These are phyloP conservation scores for Pogonocichla stellata DNA, from an alignment of 2,113 vertebrate genomes.

Conservation along the genomic window DNA sequence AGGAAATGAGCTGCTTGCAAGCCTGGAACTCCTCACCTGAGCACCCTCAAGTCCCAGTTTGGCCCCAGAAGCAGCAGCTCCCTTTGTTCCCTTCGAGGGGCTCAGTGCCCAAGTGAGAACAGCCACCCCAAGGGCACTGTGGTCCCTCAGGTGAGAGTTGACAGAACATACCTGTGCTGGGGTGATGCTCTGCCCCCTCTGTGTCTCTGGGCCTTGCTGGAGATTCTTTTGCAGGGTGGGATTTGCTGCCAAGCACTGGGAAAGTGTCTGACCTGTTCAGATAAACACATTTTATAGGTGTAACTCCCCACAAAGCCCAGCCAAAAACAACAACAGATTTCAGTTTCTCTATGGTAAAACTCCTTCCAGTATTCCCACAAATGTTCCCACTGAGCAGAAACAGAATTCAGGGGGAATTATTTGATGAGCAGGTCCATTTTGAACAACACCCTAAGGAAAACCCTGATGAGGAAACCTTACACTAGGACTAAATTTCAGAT, in stretches of 20 bases:
- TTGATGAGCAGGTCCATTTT: neutral
- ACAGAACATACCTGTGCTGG: conserved; percentile 74
- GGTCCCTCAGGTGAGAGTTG: rapidly evolving
- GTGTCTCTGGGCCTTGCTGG: conserved; percentile 71
- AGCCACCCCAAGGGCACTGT: neutral
- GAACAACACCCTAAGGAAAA: neutral
- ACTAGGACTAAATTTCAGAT: neutral
- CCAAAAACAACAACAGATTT: neutral
- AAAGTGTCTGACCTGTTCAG: conserved; percentile 79
- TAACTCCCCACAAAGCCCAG: neutral
- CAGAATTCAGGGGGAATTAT: neutral
- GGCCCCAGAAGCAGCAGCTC: neutral
- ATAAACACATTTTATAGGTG: neutral
- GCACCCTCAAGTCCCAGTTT: rapidly evolving
- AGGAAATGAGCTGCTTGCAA: neutral
- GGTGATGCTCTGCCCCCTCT: conserved; percentile 61
- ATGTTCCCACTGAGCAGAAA: neutral
- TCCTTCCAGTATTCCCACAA: neutral
- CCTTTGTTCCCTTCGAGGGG: neutral
- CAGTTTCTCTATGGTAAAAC: neutral
- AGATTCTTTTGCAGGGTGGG: conserved; percentile 62
- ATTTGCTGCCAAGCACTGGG: conserved; percentile 73
- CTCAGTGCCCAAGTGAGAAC: neutral
- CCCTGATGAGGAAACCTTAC: neutral
- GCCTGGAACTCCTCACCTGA: neutral